Percentiles rank a stretch among this genome's conserved stretches.
Conservation (phyloP, 2,113 vertebrate genomes). For the Phalacrocorax brasilianus region DNA sequence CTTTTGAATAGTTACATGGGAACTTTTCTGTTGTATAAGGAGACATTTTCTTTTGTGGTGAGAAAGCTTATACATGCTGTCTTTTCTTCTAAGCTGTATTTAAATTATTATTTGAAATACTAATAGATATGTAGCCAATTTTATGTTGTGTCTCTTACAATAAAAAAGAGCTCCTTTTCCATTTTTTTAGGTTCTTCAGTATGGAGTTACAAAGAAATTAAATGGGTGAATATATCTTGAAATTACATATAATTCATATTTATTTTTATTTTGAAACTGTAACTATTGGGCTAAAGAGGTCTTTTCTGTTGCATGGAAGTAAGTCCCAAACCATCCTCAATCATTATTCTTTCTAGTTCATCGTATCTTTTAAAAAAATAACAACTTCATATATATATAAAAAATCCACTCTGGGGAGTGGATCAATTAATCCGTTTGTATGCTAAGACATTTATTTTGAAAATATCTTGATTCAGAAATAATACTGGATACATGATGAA, state of each 20-base stretch:
- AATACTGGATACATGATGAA: background rate
- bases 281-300: background rate
- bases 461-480: background rate
- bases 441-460: background rate
- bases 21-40: background rate
- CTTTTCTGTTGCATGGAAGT: background rate
- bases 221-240: background rate
- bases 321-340: background rate
- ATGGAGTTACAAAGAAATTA: background rate
- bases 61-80: background rate
- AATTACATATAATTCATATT: background rate
- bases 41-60: background rate
- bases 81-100: background rate
- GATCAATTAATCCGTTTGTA: background rate
- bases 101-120: background rate
- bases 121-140: background rate
- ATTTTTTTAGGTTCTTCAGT: background rate
- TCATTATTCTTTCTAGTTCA: background rate
- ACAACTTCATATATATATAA: background rate
- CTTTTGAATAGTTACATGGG: background rate
- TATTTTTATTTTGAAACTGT: background rate
- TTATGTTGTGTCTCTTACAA: background rate
- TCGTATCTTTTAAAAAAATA: background rate
- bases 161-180: background rate
- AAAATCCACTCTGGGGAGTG: background rate